phyloP scores from a whole-genome alignment of 2,113 vertebrate species.

The Deroptyus accipitrinus region DNA sequence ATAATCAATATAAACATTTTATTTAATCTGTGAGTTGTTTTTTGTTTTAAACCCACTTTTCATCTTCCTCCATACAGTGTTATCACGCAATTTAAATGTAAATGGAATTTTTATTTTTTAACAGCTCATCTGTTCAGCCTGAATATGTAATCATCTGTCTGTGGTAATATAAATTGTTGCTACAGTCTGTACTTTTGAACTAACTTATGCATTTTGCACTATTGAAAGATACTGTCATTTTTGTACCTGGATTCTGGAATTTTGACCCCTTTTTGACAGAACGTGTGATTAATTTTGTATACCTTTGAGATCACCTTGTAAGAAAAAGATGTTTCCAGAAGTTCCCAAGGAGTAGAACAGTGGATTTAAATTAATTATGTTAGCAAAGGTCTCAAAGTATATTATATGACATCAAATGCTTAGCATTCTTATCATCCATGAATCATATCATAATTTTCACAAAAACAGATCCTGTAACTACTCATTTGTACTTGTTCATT shows the following conservation, averaged over 20 bases:
- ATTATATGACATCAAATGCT: background rate
- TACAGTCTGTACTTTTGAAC: background rate
- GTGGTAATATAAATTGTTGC: background rate
- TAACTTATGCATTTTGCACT: background rate
- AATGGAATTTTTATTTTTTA: constrained; percentile 28
- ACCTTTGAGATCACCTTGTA: background rate
- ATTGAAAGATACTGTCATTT: background rate
- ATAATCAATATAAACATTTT: background rate
- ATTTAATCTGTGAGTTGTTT: background rate
- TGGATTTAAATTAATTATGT: background rate
- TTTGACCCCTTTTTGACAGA: background rate
- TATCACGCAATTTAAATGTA: background rate
- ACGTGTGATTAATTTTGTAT: background rate
- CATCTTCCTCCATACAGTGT: background rate
- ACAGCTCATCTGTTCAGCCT: background rate
- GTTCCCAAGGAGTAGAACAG: background rate
- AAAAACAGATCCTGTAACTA: background rate
- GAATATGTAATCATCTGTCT: constrained; percentile 1
- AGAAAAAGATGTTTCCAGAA: background rate
- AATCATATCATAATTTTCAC: background rate
- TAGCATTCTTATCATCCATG: background rate
- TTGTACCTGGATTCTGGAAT: background rate
- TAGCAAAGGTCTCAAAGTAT: background rate
- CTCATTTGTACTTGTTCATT: background rate
- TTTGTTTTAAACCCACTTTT: background rate